phyloP scores from a whole-genome alignment of 37 sponge, comb jelly and placozoan genomes.

The Beroe ovata region DNA sequence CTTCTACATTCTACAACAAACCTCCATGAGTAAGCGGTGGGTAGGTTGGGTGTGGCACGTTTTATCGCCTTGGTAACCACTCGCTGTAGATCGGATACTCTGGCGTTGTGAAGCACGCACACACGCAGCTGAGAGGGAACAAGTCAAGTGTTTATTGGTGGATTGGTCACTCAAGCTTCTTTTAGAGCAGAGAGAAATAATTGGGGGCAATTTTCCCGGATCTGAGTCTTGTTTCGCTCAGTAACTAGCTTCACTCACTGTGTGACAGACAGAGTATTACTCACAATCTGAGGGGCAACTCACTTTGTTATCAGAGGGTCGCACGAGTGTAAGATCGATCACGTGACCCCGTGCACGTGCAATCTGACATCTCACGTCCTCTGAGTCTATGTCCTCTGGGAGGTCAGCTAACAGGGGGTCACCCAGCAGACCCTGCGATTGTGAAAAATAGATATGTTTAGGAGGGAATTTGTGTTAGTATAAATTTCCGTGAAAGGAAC shows the following conservation, averaged over 20 bases:
- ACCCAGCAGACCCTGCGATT: slow-evolving; percentile 17
- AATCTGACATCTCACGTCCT: slow-evolving; percentile 61
- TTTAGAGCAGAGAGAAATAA: no score
- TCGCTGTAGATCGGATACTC: slow-evolving; percentile 30
- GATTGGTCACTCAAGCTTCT: no score
- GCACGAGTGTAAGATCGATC: slow-evolving; percentile 16
- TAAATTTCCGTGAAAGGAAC: no score
- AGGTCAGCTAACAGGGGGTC: slow-evolving; percentile 51
- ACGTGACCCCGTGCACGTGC: slow-evolving; percentile 52
- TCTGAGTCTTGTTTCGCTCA: no score
- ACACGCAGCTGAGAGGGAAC: slow-evolving; percentile 5
- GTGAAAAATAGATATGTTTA: no score
- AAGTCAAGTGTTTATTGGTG: not conserved
- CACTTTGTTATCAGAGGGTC: slow-evolving; percentile 54
- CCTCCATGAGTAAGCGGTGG: slow-evolving; percentile 62
- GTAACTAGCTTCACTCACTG: no score
- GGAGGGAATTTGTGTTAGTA: no score
- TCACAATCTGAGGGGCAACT: no score
- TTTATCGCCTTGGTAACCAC: slow-evolving; percentile 40
- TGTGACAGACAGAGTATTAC: no score
- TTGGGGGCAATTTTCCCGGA: no score
- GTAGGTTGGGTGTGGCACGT: slow-evolving; percentile 28
- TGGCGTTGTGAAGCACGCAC: slow-evolving; percentile 47
- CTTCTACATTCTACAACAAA: no score
- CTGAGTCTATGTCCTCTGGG: slow-evolving; percentile 41